These are phyloP conservation scores for Linepithema humile DNA, from an alignment of 1,140 invertebrate genomes.

Conservation along the genomic window DNA sequence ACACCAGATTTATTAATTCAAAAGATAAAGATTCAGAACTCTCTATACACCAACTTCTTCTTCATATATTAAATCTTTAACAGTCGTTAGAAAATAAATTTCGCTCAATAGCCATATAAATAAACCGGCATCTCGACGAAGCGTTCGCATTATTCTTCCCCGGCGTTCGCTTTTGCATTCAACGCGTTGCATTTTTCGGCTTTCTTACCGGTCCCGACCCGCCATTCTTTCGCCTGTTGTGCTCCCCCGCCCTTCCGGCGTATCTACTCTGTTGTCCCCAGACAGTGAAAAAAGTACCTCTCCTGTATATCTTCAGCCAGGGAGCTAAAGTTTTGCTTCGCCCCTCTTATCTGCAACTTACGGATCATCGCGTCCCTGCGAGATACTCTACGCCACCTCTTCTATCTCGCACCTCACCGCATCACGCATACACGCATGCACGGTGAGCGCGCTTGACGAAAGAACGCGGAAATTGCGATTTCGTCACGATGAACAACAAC, in stretches of 20 bases:
- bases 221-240: constrained; percentile 10
- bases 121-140: background rate
- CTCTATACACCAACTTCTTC: too few relatives aligned
- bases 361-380: constrained; percentile 38
- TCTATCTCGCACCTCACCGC: constrained; percentile 16
- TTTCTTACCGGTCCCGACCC: background rate
- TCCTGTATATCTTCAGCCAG: constrained; percentile 17
- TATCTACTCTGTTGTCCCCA: constrained; percentile 13
- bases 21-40: too few relatives aligned
- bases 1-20: background rate
- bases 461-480: constrained; percentile 49
- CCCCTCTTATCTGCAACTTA: constrained; percentile 42
- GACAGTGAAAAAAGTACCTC: constrained; percentile 43
- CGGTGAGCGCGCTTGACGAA: background rate
- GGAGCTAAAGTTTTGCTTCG: constrained; percentile 33
- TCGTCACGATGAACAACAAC: constrained; percentile 32
- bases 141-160: background rate
- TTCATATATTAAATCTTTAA: background rate
- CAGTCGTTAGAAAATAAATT: background rate
- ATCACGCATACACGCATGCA: background rate
- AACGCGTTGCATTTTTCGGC: constrained; percentile 30
- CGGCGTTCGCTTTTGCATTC: constrained; percentile 15
- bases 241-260: background rate
- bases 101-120: background rate
- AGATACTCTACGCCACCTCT: background rate